Evolutionary conservation across 2,113 vertebrate genomes (phyloP), one percentile per base, ranked within the genome.

Genomic region (Alethe diademata): DNA sequence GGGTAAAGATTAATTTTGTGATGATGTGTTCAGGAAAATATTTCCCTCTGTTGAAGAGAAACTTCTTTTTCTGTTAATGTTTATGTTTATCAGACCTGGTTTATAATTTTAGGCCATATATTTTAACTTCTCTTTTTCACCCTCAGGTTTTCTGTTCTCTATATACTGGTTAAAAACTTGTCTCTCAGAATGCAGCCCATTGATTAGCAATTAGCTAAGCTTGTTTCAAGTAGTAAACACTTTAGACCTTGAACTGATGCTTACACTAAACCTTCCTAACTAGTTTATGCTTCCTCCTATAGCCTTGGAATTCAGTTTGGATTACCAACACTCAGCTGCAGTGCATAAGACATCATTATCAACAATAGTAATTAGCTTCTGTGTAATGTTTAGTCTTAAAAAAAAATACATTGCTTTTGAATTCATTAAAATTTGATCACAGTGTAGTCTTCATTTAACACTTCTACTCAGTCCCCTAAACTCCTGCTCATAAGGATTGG

Each of bases 121-220:
- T 50, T 89, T 94, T 74, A 62, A 40, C 43, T 40, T 56, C 2
- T 58, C 3, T 45, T 29, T 51, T 57, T n/a, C 5, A 8, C 3
- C 2, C 9, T 10, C 45, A 85, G 18, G 14, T 51, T 92, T 71
- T 38, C 38, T 69, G 2, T 56, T 78, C 58, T 60, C 26, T 26
- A 19, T 29, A 58, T 5, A n/a, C 74, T 50, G 17, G 16, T 78
- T 80, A n/a, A 51, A 95, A 96, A n/a, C 12, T 9, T 23, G 8
- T 81, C 26, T 89, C 70, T 72, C 40, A 66, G 72, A 60, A 89
- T 86, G 66, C 33, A 88, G 29, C 15, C 28, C 45, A 94, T 85
- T 84, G 92, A 95, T 90, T 88, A 84, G 20, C 74, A 84, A 92
- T 94, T 94, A 92, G n/a, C 54, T 93, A 42, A 78, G 22, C 78